Evolutionary conservation across 2,888 invertebrate genomes (phyloP).

Genomic region (Lepidocyrtoides sp.): DNA sequence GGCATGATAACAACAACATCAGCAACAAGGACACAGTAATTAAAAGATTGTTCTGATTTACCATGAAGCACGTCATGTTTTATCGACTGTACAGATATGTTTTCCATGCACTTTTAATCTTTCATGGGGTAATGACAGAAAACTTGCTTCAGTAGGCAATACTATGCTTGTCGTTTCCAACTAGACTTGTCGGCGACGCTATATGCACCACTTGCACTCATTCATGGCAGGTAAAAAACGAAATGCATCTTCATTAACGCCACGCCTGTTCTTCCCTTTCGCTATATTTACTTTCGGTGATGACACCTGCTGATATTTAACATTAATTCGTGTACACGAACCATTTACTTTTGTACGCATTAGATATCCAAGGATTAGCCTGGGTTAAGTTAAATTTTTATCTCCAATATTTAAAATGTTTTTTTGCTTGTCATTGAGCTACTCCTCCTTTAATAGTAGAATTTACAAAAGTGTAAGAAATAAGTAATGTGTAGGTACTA

Average conservation of each 20-base stretch:
- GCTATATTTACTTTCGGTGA: neutral
- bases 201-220: constrained; percentile 27
- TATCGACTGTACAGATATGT: neutral
- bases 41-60: constrained; percentile 20
- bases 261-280: neutral
- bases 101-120: neutral
- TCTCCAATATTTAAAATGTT: neutral
- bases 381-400: neutral
- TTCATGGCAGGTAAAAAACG: constrained; percentile 46
- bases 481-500: no score
- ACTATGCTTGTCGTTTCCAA: no score
- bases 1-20: constrained; percentile 8
- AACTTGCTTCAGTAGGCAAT: no score
- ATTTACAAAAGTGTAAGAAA: neutral
- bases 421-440: neutral
- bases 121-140: neutral
- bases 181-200: neutral
- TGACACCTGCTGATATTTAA: neutral
- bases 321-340: constrained; percentile 27
- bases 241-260: constrained; percentile 36
- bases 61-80: neutral
- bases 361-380: neutral
- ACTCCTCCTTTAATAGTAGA: neutral
- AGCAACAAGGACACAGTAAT: constrained; percentile 31
- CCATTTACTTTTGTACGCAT: constrained; percentile 6